A percentile compares a stretch with the other conserved stretches of the same genome.
These are phyloP conservation scores for Zosterops borbonicus DNA, from an alignment of 2,113 vertebrate genomes.

Conservation along the genomic window DNA sequence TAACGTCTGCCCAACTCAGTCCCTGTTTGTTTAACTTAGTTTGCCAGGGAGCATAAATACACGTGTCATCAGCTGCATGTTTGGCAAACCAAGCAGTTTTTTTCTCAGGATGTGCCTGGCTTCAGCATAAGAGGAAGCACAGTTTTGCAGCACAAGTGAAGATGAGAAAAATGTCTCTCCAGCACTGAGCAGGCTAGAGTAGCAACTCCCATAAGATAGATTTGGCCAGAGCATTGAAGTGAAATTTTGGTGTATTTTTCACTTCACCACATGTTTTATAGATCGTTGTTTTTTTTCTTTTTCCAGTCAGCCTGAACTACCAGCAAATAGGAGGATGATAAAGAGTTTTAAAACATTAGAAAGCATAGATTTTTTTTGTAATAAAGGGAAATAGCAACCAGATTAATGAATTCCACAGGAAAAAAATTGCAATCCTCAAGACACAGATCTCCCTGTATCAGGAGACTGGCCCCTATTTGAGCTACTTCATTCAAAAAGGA, in stretches of 20 bases:
- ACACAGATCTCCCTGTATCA: not conserved
- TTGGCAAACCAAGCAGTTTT: constrained; percentile 25
- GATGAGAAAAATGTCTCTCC: constrained; percentile 37
- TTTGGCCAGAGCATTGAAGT: not conserved
- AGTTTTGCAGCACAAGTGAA: constrained; percentile 5
- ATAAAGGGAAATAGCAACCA: not conserved
- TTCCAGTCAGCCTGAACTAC: not conserved
- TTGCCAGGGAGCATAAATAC: constrained; percentile 65
- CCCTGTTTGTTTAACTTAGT: constrained; percentile 36
- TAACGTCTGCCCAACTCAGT: constrained; percentile 4
- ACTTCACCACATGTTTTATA: not conserved
- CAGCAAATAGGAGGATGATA: not conserved
- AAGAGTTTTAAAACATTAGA: not conserved
- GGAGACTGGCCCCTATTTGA: not conserved
- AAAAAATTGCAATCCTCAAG: not conserved
- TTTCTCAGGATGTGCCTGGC: constrained; percentile 6
- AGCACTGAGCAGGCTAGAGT: not conserved
- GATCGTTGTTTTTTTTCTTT: not conserved
- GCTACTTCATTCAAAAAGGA: not conserved
- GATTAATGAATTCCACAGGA: not conserved
- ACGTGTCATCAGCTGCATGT: constrained; percentile 24
- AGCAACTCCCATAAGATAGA: constrained; percentile 2
- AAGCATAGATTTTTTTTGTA: not conserved
- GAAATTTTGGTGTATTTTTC: constrained; percentile 34
- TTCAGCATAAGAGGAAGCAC: not conserved